Conservation (phyloP, 2,797 vertebrate species). For the Anguilla anguilla region DNA sequence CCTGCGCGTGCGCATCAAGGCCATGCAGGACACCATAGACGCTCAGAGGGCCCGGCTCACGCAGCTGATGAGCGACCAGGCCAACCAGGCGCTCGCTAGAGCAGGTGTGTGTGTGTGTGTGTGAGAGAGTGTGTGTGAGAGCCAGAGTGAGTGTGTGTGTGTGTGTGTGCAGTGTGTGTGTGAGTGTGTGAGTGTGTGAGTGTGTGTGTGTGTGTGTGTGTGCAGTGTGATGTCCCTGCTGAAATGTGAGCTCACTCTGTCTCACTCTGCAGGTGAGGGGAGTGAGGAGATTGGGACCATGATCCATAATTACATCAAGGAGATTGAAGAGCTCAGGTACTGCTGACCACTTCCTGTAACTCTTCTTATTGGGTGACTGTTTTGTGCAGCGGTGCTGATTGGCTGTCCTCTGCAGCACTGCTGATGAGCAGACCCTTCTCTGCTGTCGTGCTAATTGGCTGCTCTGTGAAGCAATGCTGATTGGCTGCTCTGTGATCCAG, state of each 20-base stretch:
- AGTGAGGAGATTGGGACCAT: slow-evolving; percentile 95
- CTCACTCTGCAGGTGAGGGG: slow-evolving; percentile 79
- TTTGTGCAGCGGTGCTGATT: neutral
- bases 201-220: neutral
- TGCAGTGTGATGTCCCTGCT: neutral
- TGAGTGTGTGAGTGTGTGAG: neutral
- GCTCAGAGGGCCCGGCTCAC: slow-evolving; percentile 84
- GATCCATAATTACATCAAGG: slow-evolving; percentile 94
- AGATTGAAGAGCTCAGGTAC: slow-evolving; percentile 95
- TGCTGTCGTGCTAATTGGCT: neutral
- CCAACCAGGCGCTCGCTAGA: slow-evolving; percentile 84
- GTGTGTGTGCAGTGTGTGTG: neutral
- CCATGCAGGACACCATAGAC: slow-evolving; percentile 94
- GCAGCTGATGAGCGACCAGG: slow-evolving; percentile 88
- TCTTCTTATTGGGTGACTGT: neutral
- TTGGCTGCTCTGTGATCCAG: neutral
- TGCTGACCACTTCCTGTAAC: neutral
- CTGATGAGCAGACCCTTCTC: neutral
- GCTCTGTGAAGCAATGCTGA: slow-evolving; percentile 1
- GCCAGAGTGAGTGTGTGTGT: neutral
- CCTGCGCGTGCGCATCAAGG: slow-evolving; percentile 89
- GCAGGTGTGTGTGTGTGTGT: slow-evolving; percentile 70
- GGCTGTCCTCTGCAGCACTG: neutral
- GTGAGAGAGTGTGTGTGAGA: neutral
- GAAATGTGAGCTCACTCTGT: neutral